A percentile compares a stretch with the other conserved stretches of the same genome.
These are phyloP conservation scores for Tapirus indicus DNA, from an alignment of 2,797 vertebrate species.

Conservation along the genomic window DNA sequence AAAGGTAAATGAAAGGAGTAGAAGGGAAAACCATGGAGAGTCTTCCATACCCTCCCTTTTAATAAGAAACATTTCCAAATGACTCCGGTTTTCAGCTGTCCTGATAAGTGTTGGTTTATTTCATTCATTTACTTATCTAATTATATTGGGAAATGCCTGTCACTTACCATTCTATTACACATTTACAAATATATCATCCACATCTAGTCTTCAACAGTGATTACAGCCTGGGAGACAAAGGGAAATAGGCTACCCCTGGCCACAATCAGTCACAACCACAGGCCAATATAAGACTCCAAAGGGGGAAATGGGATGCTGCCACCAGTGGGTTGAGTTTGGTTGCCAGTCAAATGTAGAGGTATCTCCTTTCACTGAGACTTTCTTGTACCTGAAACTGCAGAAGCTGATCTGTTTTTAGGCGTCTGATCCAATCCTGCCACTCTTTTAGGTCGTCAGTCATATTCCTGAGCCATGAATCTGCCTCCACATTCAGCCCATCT, in stretches of 20 bases:
- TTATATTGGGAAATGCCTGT: slow-evolving; percentile 43
- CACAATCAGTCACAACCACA: not conserved
- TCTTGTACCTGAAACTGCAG: not conserved
- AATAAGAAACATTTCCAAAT: slow-evolving; percentile 61
- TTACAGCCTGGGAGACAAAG: slow-evolving; percentile 40
- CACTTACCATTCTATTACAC: slow-evolving; percentile 22
- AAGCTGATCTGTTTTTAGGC: not conserved
- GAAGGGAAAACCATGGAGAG: slow-evolving; percentile 44
- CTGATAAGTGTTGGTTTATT: slow-evolving; percentile 15
- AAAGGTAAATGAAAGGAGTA: slow-evolving; percentile 82
- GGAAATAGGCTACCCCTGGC: not conserved
- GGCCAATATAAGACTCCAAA: not conserved
- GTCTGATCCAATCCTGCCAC: not conserved
- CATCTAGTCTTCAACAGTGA: slow-evolving; percentile 2
- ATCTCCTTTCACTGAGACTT: not conserved
- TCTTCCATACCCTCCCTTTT: slow-evolving; percentile 13
- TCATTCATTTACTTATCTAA: slow-evolving; percentile 58
- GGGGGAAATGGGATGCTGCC: not conserved
- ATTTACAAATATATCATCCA: slow-evolving; percentile 26
- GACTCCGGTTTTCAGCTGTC: not conserved
- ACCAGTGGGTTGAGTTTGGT: not conserved
- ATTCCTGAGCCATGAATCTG: not conserved
- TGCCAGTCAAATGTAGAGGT: not conserved
- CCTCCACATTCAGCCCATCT: not conserved
- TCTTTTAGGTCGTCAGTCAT: not conserved